Percentiles rank a stretch among this genome's conserved stretches.
Evolutionary conservation across 2,797 vertebrate species (phyloP).

Genomic region (Thaleichthys pacificus): DNA sequence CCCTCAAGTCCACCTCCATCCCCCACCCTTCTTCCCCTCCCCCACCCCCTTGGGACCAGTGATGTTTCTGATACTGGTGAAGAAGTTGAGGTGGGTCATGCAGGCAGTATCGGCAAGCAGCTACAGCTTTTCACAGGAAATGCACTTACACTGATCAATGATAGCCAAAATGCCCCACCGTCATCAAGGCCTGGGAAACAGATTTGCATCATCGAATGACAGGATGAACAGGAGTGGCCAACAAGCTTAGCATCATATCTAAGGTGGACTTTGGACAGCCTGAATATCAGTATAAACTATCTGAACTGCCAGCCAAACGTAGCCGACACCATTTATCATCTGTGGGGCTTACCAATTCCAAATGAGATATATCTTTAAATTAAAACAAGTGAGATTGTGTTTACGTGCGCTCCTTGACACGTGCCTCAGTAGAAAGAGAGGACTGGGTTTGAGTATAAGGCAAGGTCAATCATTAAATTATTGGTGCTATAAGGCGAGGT

Average conservation of each 20-base stretch:
- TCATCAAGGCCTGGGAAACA: slow-evolving; percentile 40
- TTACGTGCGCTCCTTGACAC: background rate
- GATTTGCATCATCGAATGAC: slow-evolving; percentile 46
- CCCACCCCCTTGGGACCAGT: slow-evolving; percentile 30
- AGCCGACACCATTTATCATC: background rate
- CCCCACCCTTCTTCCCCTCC: slow-evolving; percentile 11
- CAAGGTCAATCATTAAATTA: slow-evolving; percentile 45
- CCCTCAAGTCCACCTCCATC: slow-evolving; percentile 10
- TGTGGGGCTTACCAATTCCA: too few relatives aligned
- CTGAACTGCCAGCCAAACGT: too few relatives aligned
- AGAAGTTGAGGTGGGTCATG: slow-evolving; percentile 67
- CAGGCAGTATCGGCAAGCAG: slow-evolving; percentile 49
- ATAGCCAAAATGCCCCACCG: slow-evolving; percentile 55
- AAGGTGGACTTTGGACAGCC: background rate
- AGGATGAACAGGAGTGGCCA: slow-evolving; percentile 16
- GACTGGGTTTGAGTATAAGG: slow-evolving; percentile 6
- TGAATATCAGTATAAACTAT: background rate
- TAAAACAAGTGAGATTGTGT: background rate
- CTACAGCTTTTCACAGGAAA: slow-evolving; percentile 66
- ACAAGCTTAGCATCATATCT: background rate
- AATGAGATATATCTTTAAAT: background rate
- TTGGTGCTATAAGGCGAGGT: slow-evolving; percentile 8
- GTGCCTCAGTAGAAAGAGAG: background rate
- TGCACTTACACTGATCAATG: slow-evolving; percentile 77
- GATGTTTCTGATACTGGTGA: slow-evolving; percentile 44